These are phyloP conservation scores for Hermaeophaga mercurialis DNA, from an alignment of 2,888 invertebrate species.

Conservation along the genomic window DNA sequence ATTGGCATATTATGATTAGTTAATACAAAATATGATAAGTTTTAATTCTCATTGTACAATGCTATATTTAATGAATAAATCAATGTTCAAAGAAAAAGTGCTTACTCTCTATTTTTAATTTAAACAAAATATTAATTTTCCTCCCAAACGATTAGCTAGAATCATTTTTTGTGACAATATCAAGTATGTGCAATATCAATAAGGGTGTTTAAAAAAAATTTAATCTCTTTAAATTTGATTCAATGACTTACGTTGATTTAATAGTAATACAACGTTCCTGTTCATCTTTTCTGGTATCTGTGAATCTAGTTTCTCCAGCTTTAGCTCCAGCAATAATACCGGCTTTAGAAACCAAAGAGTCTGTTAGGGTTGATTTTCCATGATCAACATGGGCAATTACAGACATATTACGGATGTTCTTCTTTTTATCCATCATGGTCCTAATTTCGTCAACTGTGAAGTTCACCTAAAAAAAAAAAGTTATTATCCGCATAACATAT, in stretches of 20 bases:
- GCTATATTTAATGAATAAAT: too few relatives aligned
- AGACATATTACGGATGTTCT: constrained; percentile 99
- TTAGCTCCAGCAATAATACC: constrained; percentile 99
- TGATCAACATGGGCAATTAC: constrained; percentile 99
- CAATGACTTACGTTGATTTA: constrained; percentile 94
- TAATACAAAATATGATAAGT: too few relatives aligned
- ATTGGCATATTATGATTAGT: too few relatives aligned
- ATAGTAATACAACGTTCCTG: constrained; percentile 99
- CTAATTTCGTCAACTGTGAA: constrained; percentile 99
- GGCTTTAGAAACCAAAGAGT: constrained; percentile 99
- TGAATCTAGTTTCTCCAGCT: constrained; percentile 98
- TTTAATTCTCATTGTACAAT: too few relatives aligned
- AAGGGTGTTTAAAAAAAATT: too few relatives aligned
- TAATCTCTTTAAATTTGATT: too few relatives aligned
- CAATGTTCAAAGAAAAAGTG: too few relatives aligned
- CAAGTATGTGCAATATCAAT: too few relatives aligned
- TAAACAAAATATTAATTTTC: too few relatives aligned
- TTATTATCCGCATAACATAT: not conserved
- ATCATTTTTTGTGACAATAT: too few relatives aligned
- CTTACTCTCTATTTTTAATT: too few relatives aligned
- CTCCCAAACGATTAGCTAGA: too few relatives aligned
- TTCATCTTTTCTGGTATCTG: constrained; percentile 99
- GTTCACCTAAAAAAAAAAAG: constrained; percentile 82
- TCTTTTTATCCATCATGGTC: constrained; percentile 99
- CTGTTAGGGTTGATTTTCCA: constrained; percentile 99